Evolutionary conservation across 1,140 invertebrate genomes (phyloP).

Genomic region (Sinonovacula constricta): DNA sequence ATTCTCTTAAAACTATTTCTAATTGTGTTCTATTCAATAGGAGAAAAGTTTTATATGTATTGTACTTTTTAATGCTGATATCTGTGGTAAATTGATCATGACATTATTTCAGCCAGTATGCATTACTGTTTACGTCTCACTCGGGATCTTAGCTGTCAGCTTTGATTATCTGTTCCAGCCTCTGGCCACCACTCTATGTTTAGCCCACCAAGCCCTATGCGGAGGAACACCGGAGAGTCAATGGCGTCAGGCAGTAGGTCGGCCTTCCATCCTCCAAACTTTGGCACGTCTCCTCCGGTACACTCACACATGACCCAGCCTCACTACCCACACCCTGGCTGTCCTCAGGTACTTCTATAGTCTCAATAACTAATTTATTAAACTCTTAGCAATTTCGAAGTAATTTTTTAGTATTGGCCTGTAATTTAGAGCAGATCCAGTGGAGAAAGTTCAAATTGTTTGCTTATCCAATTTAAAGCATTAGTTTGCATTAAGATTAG

Average conservation of each 20-base stretch:
- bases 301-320: slow-evolving; percentile 54
- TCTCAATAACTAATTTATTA: background rate
- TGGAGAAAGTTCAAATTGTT: no score
- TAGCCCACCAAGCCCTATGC: slow-evolving; percentile 83
- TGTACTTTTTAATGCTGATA: no score
- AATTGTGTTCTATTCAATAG: no score
- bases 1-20: no score
- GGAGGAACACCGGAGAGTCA: slow-evolving; percentile 83
- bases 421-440: no score
- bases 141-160: background rate
- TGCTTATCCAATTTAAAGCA: no score
- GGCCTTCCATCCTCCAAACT: slow-evolving; percentile 74
- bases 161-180: slow-evolving; percentile 30
- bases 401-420: no score
- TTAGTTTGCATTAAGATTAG: no score
- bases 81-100: background rate
- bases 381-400: no score
- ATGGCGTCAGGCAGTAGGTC: slow-evolving; percentile 81
- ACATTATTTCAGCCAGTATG: background rate
- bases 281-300: slow-evolving; percentile 71
- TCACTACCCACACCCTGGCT: slow-evolving; percentile 20
- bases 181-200: slow-evolving; percentile 73
- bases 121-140: background rate
- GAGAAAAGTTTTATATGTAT: background rate
- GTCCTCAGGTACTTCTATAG: slow-evolving; percentile 33